A percentile compares a stretch with the other conserved stretches of the same genome.
Evolutionary conservation across 2,888 invertebrate genomes (phyloP).

Genomic region (Eupeodes luniger): DNA sequence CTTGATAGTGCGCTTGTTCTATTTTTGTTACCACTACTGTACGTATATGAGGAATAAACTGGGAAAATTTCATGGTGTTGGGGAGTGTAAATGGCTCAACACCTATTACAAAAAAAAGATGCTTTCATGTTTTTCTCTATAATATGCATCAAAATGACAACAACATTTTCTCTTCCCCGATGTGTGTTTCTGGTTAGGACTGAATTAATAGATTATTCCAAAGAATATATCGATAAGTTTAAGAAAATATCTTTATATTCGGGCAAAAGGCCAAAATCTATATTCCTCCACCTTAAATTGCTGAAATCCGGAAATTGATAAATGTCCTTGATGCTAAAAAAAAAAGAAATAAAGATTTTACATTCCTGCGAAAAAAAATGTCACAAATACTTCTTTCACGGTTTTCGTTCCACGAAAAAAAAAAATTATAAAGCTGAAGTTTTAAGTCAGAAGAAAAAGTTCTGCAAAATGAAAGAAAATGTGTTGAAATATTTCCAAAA

Average conservation of each 20-base stretch:
- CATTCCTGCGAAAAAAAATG: background rate
- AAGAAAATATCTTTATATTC: constrained; percentile 10
- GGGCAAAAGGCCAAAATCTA: constrained; percentile 65
- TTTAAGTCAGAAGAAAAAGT: too few relatives aligned
- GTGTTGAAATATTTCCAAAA: too few relatives aligned
- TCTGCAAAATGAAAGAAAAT: too few relatives aligned
- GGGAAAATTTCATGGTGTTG: background rate
- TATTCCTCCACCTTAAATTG: constrained; percentile 54
- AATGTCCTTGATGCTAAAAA: constrained; percentile 60
- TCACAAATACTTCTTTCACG: background rate
- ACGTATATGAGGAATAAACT: constrained; percentile 1
- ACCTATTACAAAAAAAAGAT: constrained; percentile 32
- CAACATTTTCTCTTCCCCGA: constrained; percentile 28
- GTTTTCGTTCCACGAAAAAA: too few relatives aligned
- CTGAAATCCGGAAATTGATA: constrained; percentile 72
- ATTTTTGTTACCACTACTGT: too few relatives aligned
- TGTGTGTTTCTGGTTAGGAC: constrained; percentile 7
- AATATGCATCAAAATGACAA: constrained; percentile 49
- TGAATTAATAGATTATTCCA: constrained; percentile 30
- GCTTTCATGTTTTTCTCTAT: constrained; percentile 43
- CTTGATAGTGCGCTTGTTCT: too few relatives aligned
- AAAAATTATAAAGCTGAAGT: too few relatives aligned
- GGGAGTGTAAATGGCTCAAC: constrained; percentile 2
- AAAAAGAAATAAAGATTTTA: background rate
- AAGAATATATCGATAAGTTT: background rate